phyloP scores from a whole-genome alignment of 2,797 vertebrate species.

The Manis pentadactyla region DNA sequence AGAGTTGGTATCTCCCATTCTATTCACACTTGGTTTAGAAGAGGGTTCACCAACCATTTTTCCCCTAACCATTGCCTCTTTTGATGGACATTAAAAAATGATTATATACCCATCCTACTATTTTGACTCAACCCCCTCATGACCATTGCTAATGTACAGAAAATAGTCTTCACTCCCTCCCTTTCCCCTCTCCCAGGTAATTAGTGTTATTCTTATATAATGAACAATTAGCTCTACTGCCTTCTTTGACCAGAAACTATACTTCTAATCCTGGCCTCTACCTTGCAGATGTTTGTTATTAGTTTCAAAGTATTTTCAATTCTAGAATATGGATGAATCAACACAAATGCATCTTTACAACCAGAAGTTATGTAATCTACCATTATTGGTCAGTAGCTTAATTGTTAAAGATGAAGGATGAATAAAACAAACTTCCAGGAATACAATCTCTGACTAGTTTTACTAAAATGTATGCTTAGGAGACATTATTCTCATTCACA shows the following conservation, averaged over 20 bases:
- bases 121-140: not conserved
- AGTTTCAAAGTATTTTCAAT: slow-evolving; percentile 53
- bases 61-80: not conserved
- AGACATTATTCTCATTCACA: not conserved
- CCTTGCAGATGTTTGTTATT: slow-evolving; percentile 5
- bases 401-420: slow-evolving; percentile 41
- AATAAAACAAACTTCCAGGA: slow-evolving; percentile 38
- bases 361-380: not conserved
- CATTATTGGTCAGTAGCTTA: slow-evolving; percentile 12
- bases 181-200: not conserved
- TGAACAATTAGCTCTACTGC: slow-evolving; percentile 31
- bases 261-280: not conserved
- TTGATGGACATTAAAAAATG: slow-evolving; percentile 39
- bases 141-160: slow-evolving; percentile 5
- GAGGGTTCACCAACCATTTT: not conserved
- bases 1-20: not conserved
- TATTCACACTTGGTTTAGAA: slow-evolving; percentile 33
- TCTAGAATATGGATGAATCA: slow-evolving; percentile 23
- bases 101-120: not conserved
- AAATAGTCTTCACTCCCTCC: not conserved
- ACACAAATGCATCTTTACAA: slow-evolving; percentile 30
- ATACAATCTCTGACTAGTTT: not conserved
- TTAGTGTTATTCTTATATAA: not conserved
- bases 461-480: slow-evolving; percentile 48
- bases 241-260: slow-evolving; percentile 38